These are phyloP conservation scores for Taxidea taxus DNA, from an alignment of 2,113 vertebrate genomes.

Conservation along the genomic window DNA sequence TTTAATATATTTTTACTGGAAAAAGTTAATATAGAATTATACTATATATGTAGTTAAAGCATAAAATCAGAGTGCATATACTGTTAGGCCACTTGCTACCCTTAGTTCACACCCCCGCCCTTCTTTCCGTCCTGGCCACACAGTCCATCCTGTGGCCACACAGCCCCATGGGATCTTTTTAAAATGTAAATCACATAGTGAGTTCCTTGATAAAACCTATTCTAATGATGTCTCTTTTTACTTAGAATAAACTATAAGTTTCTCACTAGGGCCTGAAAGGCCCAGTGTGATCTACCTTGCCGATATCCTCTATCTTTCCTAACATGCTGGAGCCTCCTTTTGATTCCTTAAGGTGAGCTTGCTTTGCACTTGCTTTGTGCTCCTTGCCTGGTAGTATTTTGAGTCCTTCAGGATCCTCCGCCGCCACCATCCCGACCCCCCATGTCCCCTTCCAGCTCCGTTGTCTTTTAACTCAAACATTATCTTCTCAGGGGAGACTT, in stretches of 20 bases:
- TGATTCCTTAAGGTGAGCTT: neutral
- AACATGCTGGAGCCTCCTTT: neutral
- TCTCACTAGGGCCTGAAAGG: neutral
- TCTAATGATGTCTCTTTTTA: neutral
- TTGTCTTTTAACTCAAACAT: neutral
- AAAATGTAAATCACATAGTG: neutral
- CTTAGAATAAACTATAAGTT: neutral
- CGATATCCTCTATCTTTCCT: neutral
- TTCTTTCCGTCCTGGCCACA: neutral
- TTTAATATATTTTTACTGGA: neutral
- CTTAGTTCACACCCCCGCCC: too few relatives aligned
- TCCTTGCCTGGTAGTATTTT: neutral
- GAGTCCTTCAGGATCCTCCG: neutral
- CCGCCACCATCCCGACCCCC: too few relatives aligned
- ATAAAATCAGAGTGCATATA: neutral
- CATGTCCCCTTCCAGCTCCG: fast-evolving
- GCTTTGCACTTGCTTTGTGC: neutral
- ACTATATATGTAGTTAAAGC: neutral
- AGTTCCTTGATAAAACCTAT: neutral
- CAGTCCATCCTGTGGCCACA: neutral
- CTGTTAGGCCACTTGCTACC: neutral
- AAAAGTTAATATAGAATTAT: neutral
- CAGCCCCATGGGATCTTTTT: neutral
- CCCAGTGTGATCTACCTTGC: neutral
- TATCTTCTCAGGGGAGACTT: neutral